These are phyloP conservation scores for Symphodus melops DNA, from an alignment of 2,113 vertebrate species.

Conservation along the genomic window DNA sequence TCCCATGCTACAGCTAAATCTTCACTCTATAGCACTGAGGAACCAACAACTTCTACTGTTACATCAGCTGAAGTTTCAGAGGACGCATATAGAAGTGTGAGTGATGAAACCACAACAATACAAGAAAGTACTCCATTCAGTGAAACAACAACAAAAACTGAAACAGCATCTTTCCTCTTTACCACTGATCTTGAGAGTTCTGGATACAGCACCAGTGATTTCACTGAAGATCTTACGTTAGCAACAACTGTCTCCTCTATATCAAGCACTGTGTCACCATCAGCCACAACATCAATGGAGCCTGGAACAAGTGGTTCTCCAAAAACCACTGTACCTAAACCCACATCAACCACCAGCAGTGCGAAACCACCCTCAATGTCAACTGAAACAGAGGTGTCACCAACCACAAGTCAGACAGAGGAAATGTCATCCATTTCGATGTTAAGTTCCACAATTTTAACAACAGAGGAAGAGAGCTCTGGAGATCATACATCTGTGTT, in stretches of 20 bases:
- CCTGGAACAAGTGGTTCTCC: neutral
- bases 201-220: neutral
- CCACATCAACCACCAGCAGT: conserved; percentile 10
- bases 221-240: too few relatives aligned
- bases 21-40: too few relatives aligned
- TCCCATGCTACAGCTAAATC: too few relatives aligned
- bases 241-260: neutral
- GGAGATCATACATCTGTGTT: neutral
- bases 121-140: neutral
- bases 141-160: neutral
- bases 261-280: neutral
- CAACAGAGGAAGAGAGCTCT: conserved; percentile 6
- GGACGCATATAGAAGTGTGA: neutral
- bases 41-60: neutral
- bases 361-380: neutral
- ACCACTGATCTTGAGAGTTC: conserved; percentile 5
- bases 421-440: neutral
- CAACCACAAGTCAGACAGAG: neutral
- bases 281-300: neutral
- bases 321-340: neutral
- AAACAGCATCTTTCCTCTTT: neutral
- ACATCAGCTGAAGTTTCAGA: neutral
- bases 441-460: neutral
- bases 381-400: neutral
- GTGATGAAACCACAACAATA: neutral